phyloP scores from a whole-genome alignment of 2,113 vertebrate genomes.

The Herpetotheres cachinnans region DNA sequence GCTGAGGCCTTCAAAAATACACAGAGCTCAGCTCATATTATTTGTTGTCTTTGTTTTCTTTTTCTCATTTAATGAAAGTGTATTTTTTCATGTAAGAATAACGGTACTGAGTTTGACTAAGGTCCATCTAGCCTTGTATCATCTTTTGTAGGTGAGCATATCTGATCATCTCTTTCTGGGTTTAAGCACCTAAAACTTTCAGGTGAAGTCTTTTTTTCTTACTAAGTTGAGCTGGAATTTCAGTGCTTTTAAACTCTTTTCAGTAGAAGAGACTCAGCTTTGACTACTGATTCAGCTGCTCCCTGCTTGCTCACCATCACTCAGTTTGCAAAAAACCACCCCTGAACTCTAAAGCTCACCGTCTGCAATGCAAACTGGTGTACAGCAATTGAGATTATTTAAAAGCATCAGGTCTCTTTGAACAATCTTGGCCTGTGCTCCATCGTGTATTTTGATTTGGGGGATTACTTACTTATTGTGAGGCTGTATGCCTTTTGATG shows the following conservation, averaged over 20 bases:
- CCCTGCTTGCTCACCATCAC: fast-evolving
- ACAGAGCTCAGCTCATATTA: background rate
- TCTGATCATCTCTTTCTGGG: background rate
- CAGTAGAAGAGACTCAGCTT: background rate
- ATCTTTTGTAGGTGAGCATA: background rate
- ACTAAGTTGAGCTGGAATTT: background rate
- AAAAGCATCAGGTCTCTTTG: background rate
- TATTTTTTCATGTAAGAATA: background rate
- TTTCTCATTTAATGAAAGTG: background rate
- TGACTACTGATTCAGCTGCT: background rate
- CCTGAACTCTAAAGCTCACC: background rate
- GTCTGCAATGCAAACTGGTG: background rate
- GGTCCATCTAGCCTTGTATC: background rate
- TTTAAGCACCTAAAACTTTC: background rate
- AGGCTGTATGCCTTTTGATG: background rate
- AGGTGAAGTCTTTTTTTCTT: background rate
- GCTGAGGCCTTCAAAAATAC: background rate
- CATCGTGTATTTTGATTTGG: background rate
- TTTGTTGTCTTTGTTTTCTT: background rate
- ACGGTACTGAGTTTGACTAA: background rate
- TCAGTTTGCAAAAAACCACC: background rate
- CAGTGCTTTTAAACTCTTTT: background rate
- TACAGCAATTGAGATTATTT: background rate
- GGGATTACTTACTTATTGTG: background rate
- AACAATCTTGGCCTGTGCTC: background rate